Evolutionary conservation across 2,113 vertebrate species (phyloP).

Genomic region (Otus sunia): DNA sequence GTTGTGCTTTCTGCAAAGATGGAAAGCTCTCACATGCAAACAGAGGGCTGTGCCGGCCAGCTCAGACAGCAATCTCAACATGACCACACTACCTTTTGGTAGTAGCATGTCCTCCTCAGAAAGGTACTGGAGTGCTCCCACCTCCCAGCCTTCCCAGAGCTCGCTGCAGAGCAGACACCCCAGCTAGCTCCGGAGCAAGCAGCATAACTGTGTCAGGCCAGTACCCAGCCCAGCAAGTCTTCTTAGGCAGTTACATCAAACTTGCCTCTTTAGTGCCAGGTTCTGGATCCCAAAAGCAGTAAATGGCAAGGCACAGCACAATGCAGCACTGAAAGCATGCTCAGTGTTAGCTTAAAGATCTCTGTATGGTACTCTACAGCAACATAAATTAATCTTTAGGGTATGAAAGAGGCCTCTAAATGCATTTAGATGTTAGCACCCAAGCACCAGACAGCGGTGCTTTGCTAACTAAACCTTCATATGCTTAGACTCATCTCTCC

Average conservation of each 20-base stretch:
- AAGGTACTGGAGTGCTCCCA: neutral
- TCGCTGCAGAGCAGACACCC: neutral
- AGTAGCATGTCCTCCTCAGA: neutral
- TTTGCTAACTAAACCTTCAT: neutral
- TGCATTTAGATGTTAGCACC: neutral
- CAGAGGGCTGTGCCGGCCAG: neutral
- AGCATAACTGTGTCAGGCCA: neutral
- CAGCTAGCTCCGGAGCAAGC: neutral
- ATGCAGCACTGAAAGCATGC: neutral
- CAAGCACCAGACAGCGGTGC: neutral
- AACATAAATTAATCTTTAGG: neutral
- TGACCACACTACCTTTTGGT: neutral
- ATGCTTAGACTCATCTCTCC: neutral
- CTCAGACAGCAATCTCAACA: neutral
- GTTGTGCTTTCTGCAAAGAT: neutral
- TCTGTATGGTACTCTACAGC: neutral
- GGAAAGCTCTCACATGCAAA: neutral
- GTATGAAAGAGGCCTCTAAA: neutral
- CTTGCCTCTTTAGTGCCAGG: rapidly evolving
- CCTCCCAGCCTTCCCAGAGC: neutral
- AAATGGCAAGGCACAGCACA: rapidly evolving
- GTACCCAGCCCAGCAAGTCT: neutral
- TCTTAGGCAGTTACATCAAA: neutral
- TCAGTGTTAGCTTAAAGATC: neutral
- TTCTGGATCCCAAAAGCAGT: neutral